Conservation (phyloP, 2,113 vertebrate genomes). For the Arvicanthis niloticus region DNA sequence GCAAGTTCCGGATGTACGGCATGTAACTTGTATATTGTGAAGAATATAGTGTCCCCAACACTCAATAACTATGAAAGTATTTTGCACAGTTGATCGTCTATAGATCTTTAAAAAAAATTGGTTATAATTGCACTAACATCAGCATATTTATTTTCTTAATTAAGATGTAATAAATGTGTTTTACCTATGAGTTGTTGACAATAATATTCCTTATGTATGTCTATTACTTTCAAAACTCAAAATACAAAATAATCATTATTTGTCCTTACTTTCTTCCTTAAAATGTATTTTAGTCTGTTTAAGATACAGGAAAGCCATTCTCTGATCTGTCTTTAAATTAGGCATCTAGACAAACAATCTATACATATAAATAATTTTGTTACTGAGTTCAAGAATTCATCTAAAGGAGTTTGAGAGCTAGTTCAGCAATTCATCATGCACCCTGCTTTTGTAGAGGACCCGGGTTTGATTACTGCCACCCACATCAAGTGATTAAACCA, state of each 20-base stretch:
- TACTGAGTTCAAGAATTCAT: neutral
- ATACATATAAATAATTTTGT: neutral
- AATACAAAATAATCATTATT: neutral
- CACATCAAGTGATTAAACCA: neutral
- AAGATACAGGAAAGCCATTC: neutral
- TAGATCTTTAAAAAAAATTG: neutral
- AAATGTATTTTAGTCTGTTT: constrained; percentile 5
- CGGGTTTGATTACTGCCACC: too few species aligned
- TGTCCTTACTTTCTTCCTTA: neutral
- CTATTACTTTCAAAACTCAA: neutral
- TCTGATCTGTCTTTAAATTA: neutral
- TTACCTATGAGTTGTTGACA: neutral
- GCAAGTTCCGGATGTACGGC: neutral
- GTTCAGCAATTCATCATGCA: neutral
- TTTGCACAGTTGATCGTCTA: neutral
- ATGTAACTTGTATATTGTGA: neutral
- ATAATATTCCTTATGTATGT: neutral
- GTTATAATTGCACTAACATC: neutral
- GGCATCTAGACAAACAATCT: constrained; percentile 11
- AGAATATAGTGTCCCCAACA: neutral
- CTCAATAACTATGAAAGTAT: neutral
- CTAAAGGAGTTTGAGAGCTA: neutral
- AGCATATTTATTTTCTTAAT: neutral
- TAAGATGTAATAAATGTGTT: neutral
- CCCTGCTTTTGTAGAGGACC: too few species aligned